A percentile compares a stretch with the other conserved stretches of the same genome.
These are phyloP conservation scores for Drosophila ambigua DNA, from an alignment of 1,140 invertebrate genomes.

Conservation along the genomic window DNA sequence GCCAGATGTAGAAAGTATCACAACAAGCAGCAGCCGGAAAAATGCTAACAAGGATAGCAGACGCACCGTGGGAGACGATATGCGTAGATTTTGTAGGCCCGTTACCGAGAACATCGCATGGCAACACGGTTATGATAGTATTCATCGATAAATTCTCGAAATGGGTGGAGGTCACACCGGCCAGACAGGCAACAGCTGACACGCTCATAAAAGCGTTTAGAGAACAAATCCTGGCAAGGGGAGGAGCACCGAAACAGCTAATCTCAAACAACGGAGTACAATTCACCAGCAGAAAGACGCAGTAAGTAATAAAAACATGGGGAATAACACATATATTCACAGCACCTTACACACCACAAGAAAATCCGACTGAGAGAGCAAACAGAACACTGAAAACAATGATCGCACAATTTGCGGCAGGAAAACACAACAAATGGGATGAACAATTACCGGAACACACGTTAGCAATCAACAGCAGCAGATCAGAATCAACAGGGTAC, in stretches of 20 bases:
- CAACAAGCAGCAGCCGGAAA: slow-evolving; percentile 2
- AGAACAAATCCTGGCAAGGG: neutral
- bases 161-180: neutral
- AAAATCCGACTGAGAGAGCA: neutral
- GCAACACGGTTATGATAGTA: neutral
- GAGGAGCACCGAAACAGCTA: neutral
- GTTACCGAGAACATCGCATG: neutral
- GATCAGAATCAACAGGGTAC: neutral
- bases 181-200: neutral
- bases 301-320: neutral
- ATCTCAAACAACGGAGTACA: neutral
- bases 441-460: neutral
- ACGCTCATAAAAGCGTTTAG: neutral
- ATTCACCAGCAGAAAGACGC: neutral
- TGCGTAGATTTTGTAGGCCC: slow-evolving; percentile 2
- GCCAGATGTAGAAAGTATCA: neutral
- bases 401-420: too few species aligned
- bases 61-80: neutral
- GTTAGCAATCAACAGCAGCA: neutral
- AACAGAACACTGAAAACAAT: too few species aligned
- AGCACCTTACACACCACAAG: neutral
- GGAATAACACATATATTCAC: neutral
- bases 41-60: neutral
- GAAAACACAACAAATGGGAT: neutral
- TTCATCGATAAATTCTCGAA: neutral